Evolutionary conservation across 2,797 vertebrate genomes (phyloP).

Genomic region (Acridotheres tristis): DNA sequence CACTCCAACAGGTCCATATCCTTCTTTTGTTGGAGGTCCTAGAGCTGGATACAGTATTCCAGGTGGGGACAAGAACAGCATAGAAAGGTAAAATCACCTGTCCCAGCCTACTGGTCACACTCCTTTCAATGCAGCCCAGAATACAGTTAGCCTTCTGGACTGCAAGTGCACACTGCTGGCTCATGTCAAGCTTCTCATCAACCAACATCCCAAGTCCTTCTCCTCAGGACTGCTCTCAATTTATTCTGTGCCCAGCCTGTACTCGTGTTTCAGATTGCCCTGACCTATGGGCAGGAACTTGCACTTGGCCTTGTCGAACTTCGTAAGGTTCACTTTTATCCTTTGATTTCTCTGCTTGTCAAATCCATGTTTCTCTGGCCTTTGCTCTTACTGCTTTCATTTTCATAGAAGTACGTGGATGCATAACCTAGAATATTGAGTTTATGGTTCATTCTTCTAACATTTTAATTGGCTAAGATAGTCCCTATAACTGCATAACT

Average conservation of each 20-base stretch:
- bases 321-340: background rate
- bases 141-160: fast-evolving
- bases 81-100: background rate
- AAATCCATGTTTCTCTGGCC: background rate
- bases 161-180: background rate
- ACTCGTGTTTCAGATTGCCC: fast-evolving
- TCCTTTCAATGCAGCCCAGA: background rate
- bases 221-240: background rate
- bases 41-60: background rate
- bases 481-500: background rate
- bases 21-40: background rate
- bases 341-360: background rate
- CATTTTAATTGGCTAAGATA: background rate
- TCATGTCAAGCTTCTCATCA: background rate
- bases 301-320: background rate
- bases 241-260: background rate
- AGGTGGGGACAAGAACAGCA: background rate
- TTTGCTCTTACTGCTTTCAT: background rate
- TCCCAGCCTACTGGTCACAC: background rate
- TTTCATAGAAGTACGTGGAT: background rate
- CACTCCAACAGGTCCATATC: background rate
- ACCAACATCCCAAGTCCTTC: background rate
- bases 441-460: background rate
- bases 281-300: too few relatives aligned
- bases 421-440: background rate